A percentile compares a stretch with the other conserved stretches of the same genome.
These are phyloP conservation scores for Ceratosolen fusciceps DNA, from an alignment of 1,140 invertebrate genomes.

Conservation along the genomic window DNA sequence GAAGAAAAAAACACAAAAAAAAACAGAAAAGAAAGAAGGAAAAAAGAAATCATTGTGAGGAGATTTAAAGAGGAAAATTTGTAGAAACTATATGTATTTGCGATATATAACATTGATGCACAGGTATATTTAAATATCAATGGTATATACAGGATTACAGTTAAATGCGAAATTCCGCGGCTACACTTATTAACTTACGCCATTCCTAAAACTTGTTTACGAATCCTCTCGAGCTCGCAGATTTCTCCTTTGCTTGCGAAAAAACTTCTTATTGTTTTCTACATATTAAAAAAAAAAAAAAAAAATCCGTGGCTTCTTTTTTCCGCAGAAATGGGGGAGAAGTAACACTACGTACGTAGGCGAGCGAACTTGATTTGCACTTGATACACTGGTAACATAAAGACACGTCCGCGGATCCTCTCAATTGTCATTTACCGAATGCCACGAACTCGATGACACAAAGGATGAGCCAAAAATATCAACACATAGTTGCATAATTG, in stretches of 20 bases:
- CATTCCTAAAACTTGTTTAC: conserved; percentile 19
- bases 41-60: too few relatives aligned
- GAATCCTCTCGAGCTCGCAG: not conserved
- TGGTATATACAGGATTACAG: not conserved
- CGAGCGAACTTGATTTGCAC: not conserved
- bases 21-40: too few relatives aligned
- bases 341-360: not conserved
- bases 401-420: not conserved
- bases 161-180: not conserved
- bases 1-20: too few relatives aligned
- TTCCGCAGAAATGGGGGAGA: not conserved
- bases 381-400: not conserved
- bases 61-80: too few relatives aligned
- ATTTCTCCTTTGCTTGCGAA: not conserved
- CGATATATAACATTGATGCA: too few relatives aligned
- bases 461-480: not conserved
- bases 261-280: not conserved
- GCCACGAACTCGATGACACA: not conserved
- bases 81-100: too few relatives aligned
- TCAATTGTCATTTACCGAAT: not conserved
- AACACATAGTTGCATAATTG: not conserved
- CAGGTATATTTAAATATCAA: too few relatives aligned
- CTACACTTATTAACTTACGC: conserved; percentile 17
- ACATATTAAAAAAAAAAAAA: conserved; percentile 2
- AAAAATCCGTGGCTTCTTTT: not conserved